Evolutionary conservation across 2,888 invertebrate species (phyloP).

Genomic region (Falcaria lacertinaria): DNA sequence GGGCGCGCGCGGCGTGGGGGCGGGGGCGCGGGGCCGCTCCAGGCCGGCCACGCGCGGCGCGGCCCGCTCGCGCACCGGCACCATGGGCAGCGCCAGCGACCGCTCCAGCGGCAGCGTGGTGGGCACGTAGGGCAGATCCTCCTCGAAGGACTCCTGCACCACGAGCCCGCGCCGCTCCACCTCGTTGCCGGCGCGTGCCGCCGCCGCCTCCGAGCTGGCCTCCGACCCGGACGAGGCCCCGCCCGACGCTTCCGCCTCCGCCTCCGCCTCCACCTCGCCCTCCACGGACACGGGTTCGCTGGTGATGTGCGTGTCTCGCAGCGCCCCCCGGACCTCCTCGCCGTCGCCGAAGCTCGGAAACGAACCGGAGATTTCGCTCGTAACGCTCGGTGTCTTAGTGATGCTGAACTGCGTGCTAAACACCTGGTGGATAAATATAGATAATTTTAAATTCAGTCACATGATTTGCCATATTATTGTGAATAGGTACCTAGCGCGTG

Average conservation of each 20-base stretch:
- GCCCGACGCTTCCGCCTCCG: conserved; percentile 19
- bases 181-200: conserved; percentile 65
- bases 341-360: conserved; percentile 71
- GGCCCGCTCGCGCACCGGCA: conserved; percentile 82
- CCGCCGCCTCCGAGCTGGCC: conserved; percentile 71
- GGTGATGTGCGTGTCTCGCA: conserved; percentile 18
- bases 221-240: conserved; percentile 86
- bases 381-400: conserved; percentile 82
- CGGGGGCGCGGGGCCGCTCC: conserved; percentile 82
- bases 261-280: conserved; percentile 22
- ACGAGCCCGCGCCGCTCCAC: conserved; percentile 86
- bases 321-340: conserved; percentile 69
- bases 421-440: conserved; percentile 34
- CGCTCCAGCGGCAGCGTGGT: conserved; percentile 94
- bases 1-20: conserved; percentile 82
- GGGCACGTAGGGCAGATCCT: conserved; percentile 92
- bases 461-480: no score
- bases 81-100: conserved; percentile 88
- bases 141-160: conserved; percentile 90
- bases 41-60: conserved; percentile 60
- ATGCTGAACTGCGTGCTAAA: conserved; percentile 83
- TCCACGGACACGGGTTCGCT: conserved; percentile 15
- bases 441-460: background rate
- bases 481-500: no score
- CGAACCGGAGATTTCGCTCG: conserved; percentile 80